These are phyloP conservation scores for Lagorchestes hirsutus DNA, from an alignment of 2,797 vertebrate genomes.

Conservation along the genomic window DNA sequence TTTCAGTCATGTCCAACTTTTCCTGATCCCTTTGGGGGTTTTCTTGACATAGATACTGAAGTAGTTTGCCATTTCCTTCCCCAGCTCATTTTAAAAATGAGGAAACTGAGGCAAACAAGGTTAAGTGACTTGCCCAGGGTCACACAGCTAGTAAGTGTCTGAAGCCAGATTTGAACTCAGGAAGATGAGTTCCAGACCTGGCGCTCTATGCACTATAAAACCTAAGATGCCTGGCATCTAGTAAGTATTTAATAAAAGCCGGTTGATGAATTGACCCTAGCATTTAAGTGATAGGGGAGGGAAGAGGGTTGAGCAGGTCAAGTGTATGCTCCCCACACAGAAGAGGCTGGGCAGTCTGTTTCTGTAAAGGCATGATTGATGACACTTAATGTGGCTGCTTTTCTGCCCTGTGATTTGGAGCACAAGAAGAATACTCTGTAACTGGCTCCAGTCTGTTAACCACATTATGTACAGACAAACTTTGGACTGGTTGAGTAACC, in stretches of 20 bases:
- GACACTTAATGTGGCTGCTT: neutral
- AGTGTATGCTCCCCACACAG: neutral
- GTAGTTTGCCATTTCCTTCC: no score
- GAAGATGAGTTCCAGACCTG: neutral
- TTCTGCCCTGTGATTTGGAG: neutral
- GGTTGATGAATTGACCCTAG: neutral
- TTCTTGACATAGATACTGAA: no score
- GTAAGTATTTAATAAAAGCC: neutral
- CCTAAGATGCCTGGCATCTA: no score
- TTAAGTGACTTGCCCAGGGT: no score
- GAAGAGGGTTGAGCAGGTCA: neutral
- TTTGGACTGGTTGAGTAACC: neutral
- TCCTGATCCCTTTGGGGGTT: no score
- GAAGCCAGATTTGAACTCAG: no score
- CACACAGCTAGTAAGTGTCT: no score
- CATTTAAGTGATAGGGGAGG: neutral
- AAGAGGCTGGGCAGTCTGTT: neutral
- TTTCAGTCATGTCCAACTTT: no score
- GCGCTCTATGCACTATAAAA: neutral
- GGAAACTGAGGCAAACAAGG: no score
- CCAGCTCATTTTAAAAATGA: no score
- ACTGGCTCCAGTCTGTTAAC: neutral
- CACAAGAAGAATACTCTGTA: neutral
- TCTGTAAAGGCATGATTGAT: neutral
- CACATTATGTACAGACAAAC: no score